Conservation (phyloP, 2,113 vertebrate genomes). For the Passerina amoena region DNA sequence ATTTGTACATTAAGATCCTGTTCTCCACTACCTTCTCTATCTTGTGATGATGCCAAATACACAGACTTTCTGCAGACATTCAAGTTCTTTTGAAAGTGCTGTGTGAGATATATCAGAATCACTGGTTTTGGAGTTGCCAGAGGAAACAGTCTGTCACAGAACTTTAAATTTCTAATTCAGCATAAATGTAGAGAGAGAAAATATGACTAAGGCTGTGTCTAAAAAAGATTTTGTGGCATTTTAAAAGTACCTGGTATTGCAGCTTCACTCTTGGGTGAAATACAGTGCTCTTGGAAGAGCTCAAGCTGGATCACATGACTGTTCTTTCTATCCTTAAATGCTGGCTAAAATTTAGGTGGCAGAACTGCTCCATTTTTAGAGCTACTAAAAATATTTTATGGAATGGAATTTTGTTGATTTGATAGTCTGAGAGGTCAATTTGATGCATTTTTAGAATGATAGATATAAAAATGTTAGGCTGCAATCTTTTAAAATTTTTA, state of each 20-base stretch:
- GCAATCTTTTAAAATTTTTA: background rate
- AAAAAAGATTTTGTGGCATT: background rate
- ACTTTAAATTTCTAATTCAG: background rate
- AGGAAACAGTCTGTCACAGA: background rate
- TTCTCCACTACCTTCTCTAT: background rate
- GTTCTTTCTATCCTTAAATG: background rate
- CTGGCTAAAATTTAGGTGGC: background rate
- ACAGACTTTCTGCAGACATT: background rate
- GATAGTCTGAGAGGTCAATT: background rate
- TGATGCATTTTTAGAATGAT: background rate
- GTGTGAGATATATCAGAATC: background rate
- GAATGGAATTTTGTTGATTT: background rate
- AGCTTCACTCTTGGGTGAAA: background rate
- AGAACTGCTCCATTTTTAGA: background rate
- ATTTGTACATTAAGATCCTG: background rate
- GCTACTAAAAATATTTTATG: background rate
- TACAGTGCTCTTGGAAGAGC: background rate
- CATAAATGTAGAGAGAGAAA: background rate
- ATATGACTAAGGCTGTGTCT: background rate
- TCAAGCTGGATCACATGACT: background rate
- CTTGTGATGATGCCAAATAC: background rate
- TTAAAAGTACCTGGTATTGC: background rate
- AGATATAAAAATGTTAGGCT: background rate
- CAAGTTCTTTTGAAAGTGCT: background rate
- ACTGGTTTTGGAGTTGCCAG: background rate